Percentiles rank a stretch among this genome's conserved stretches.
These are phyloP conservation scores for Menidia beryllina DNA, from an alignment of 2,113 vertebrate species.

Conservation along the genomic window DNA sequence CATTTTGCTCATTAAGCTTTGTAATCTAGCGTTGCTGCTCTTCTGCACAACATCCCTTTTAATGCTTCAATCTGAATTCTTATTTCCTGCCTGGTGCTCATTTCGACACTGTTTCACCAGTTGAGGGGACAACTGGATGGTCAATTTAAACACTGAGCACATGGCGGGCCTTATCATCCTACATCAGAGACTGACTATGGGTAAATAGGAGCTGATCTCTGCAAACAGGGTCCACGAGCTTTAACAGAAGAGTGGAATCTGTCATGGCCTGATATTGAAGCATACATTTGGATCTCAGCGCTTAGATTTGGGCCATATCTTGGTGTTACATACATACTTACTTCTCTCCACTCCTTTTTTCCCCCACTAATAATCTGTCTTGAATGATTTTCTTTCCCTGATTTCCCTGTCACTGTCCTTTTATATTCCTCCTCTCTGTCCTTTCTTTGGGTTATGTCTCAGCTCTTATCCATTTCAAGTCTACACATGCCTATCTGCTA, in stretches of 20 bases:
- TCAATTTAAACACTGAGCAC: constrained; percentile 28
- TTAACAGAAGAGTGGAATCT: background rate
- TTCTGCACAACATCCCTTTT: constrained; percentile 7
- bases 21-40: background rate
- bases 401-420: too few relatives aligned
- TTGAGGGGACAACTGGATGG: constrained; percentile 12
- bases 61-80: constrained; percentile 1
- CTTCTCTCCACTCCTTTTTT: background rate
- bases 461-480: too few relatives aligned
- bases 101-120: constrained; percentile 11
- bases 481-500: too few relatives aligned
- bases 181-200: constrained; percentile 11
- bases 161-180: constrained; percentile 18
- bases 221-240: background rate
- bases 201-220: constrained; percentile 14
- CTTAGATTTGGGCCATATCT: background rate
- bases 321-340: background rate
- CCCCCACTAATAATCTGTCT: background rate
- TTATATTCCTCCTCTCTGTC: too few relatives aligned
- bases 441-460: too few relatives aligned
- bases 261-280: background rate
- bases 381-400: background rate
- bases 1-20: background rate
- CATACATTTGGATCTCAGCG: background rate
- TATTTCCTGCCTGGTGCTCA: constrained; percentile 17